A percentile compares a stretch with the other conserved stretches of the same genome.
phyloP scores from a whole-genome alignment of 1,140 invertebrate species.

The Drepana arcuata region DNA sequence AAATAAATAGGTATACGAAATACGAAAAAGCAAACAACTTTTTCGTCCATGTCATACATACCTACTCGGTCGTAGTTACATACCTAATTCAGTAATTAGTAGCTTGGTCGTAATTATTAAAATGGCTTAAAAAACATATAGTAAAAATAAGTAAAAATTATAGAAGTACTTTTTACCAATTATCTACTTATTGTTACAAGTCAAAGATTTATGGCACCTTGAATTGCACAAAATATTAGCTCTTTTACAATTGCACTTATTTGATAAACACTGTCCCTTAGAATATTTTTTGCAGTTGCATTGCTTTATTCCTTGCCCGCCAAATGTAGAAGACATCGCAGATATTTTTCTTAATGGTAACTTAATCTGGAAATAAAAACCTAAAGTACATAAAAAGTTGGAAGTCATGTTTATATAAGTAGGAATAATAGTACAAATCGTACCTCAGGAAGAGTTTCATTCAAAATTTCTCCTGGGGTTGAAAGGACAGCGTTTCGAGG shows the following conservation, averaged over 20 bases:
- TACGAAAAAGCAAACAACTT: too few species aligned
- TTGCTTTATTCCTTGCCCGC: constrained; percentile 18
- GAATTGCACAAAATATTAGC: constrained; percentile 8
- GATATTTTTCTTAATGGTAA: constrained; percentile 9
- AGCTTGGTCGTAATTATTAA: too few species aligned
- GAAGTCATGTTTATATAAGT: neutral
- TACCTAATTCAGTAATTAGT: too few species aligned
- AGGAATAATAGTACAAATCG: neutral
- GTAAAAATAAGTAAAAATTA: too few species aligned
- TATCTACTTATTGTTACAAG: constrained; percentile 7
- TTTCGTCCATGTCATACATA: too few species aligned
- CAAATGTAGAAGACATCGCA: constrained; percentile 11
- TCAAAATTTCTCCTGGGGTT: constrained; percentile 2
- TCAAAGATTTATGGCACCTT: constrained; percentile 6
- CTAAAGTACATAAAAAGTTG: neutral
- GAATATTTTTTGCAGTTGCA: constrained; percentile 13
- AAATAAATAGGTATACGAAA: too few species aligned
- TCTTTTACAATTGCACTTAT: constrained; percentile 19
- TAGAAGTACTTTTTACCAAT: too few species aligned
- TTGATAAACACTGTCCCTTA: constrained; percentile 8
- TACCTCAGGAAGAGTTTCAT: constrained; percentile 7
- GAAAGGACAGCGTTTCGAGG: constrained; percentile 12
- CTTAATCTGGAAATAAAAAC: constrained; percentile 7
- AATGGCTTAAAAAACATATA: too few species aligned
- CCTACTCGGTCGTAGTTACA: too few species aligned